Evolutionary conservation across 2,797 vertebrate species (phyloP).

Genomic region (Xenentodon cancila): DNA sequence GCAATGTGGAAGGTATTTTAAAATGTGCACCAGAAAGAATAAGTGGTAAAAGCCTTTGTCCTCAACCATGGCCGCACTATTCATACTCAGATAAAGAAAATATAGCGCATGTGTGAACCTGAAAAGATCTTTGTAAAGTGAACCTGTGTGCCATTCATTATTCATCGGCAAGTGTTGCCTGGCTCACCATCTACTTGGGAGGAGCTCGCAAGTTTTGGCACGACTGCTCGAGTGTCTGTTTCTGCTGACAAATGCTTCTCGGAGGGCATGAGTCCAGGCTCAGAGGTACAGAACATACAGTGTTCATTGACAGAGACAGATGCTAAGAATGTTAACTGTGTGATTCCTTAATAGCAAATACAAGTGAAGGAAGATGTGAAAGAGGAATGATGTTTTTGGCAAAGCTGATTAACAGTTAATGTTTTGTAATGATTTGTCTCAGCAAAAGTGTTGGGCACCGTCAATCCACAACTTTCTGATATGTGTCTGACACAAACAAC

Average conservation of each 20-base stretch:
- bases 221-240: conserved; percentile 55
- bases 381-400: not conserved
- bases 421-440: conserved; percentile 12
- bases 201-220: conserved; percentile 66
- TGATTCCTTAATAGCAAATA: conserved; percentile 86
- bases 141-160: conserved; percentile 78
- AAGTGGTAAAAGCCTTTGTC: conserved; percentile 9
- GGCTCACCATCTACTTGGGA: conserved; percentile 72
- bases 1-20: not conserved
- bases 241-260: conserved; percentile 82
- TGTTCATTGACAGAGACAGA: conserved; percentile 87
- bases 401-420: not conserved
- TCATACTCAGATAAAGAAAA: conserved; percentile 65
- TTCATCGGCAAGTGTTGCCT: conserved; percentile 79
- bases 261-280: conserved; percentile 85
- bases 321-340: conserved; percentile 86
- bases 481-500: too few species aligned
- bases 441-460: not conserved
- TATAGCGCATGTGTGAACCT: conserved; percentile 63
- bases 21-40: conserved; percentile 25
- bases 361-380: conserved; percentile 44
- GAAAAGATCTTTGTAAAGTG: conserved; percentile 81
- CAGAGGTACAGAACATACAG: conserved; percentile 75
- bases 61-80: not conserved
- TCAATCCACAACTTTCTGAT: too few species aligned